phyloP scores from a whole-genome alignment of 2,888 invertebrate species.

The Noctua pronuba region DNA sequence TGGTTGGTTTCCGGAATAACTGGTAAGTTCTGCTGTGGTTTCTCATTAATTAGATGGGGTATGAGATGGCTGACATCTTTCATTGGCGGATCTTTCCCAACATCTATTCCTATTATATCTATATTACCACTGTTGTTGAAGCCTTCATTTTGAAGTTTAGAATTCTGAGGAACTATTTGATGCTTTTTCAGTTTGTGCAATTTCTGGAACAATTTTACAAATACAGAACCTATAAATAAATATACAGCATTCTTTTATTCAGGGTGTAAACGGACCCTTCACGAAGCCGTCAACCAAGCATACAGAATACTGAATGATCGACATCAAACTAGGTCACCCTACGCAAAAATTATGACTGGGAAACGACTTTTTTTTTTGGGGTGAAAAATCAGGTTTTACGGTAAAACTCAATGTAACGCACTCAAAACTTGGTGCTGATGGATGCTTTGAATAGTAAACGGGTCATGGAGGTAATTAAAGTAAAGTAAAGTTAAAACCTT shows the following conservation, averaged over 20 bases:
- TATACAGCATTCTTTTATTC: background rate
- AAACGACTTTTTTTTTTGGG: no score
- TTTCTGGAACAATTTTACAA: slow-evolving; percentile 78
- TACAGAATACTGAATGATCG: no score
- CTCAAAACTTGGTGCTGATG: no score
- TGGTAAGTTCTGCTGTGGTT: slow-evolving; percentile 67
- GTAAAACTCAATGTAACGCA: no score
- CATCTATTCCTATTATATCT: slow-evolving; percentile 84
- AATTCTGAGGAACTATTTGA: slow-evolving; percentile 69
- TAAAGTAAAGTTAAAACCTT: no score
- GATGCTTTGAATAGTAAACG: no score
- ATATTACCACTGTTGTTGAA: slow-evolving; percentile 78
- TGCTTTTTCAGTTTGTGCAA: slow-evolving; percentile 85
- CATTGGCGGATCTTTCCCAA: slow-evolving; percentile 77
- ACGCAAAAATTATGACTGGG: no score
- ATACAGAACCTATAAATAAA: background rate
- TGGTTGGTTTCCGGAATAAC: slow-evolving; percentile 69
- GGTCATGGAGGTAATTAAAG: no score
- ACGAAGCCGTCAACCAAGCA: no score
- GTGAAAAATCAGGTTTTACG: no score
- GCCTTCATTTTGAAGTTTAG: slow-evolving; percentile 74
- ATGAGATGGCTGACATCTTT: slow-evolving; percentile 78
- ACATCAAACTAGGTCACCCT: no score
- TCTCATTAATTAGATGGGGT: slow-evolving; percentile 74
- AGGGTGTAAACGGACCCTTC: no score